These are phyloP conservation scores for Phalacrocorax pelagicus DNA, from an alignment of 2,113 vertebrate species.

Conservation along the genomic window DNA sequence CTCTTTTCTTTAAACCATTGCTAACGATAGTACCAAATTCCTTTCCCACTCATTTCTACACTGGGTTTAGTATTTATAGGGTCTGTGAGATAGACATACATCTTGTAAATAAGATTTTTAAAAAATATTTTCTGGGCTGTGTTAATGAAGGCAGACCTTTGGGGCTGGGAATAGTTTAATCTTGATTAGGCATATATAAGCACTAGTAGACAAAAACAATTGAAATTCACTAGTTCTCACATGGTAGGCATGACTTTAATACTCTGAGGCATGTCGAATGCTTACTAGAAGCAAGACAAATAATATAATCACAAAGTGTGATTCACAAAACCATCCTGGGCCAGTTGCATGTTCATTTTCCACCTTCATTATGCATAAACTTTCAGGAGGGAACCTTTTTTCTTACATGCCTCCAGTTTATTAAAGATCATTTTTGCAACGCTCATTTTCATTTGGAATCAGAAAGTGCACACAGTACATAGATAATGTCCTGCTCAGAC, in stretches of 20 bases:
- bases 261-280: neutral
- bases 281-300: neutral
- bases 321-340: neutral
- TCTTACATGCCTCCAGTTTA: neutral
- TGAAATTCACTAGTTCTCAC: neutral
- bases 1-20: neutral
- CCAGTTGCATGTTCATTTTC: neutral
- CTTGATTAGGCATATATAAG: neutral
- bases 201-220: neutral
- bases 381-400: neutral
- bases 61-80: neutral
- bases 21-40: neutral
- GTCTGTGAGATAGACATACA: neutral
- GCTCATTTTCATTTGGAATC: neutral
- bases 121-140: neutral
- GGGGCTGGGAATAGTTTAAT: neutral
- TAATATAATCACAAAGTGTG: neutral
- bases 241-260: neutral
- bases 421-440: neutral
- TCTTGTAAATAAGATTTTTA: neutral
- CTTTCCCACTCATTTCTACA: neutral
- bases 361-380: neutral
- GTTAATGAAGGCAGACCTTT: neutral
- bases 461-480: neutral
- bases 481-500: neutral